These are phyloP conservation scores for Hephaestus fuliginosus DNA, from an alignment of 2,797 vertebrate genomes.

Conservation along the genomic window DNA sequence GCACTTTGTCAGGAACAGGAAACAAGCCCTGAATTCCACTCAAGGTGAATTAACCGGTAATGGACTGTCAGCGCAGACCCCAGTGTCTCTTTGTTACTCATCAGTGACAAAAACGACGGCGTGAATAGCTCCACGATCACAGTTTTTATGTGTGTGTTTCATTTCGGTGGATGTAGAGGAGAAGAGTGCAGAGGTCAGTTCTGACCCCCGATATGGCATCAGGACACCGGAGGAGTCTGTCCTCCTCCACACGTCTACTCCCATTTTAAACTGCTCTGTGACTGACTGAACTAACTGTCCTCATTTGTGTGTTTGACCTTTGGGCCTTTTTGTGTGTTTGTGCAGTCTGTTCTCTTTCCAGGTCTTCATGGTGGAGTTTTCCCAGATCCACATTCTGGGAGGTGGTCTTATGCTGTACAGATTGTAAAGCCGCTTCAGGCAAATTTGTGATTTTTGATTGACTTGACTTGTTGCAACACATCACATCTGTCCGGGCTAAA, in stretches of 20 bases:
- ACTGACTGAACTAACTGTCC: not conserved
- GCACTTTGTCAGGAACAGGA: slow-evolving; percentile 46
- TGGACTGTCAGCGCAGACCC: slow-evolving; percentile 33
- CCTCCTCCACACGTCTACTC: slow-evolving; percentile 20
- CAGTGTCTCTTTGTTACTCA: slow-evolving; percentile 40
- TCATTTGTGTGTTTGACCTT: too few relatives aligned
- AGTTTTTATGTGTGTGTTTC: slow-evolving; percentile 13
- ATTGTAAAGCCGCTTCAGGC: too few relatives aligned
- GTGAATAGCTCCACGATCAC: not conserved
- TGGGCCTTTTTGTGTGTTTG: too few relatives aligned
- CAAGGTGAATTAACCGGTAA: slow-evolving; percentile 46
- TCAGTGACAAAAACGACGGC: slow-evolving; percentile 20
- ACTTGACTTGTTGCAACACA: not conserved
- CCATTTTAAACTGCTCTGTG: slow-evolving; percentile 12
- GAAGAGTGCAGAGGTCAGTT: not conserved
- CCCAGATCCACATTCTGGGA: too few relatives aligned
- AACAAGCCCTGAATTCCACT: slow-evolving; percentile 44
- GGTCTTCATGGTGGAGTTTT: too few relatives aligned
- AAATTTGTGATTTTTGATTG: too few relatives aligned
- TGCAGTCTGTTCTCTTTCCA: too few relatives aligned
- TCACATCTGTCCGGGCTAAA: not conserved
- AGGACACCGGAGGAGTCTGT: slow-evolving; percentile 16
- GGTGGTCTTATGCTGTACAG: too few relatives aligned
- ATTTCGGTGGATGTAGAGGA: not conserved
- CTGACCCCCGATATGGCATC: slow-evolving; percentile 34